These are phyloP conservation scores for Drymonia ruficornis DNA, from an alignment of 2,888 invertebrate genomes.

Conservation along the genomic window DNA sequence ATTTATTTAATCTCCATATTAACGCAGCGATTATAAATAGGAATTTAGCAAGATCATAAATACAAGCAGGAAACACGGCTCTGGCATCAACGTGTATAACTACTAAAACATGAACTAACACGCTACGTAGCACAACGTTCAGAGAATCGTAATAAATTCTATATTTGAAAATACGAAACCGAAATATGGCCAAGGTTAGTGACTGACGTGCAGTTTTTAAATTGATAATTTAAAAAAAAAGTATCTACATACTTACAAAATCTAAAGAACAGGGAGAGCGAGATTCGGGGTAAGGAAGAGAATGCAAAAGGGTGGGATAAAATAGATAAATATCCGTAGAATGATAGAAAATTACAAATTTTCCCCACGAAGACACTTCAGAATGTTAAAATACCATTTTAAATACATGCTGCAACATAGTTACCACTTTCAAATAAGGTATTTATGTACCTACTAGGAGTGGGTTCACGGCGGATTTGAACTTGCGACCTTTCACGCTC, in stretches of 20 bases:
- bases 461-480: neutral
- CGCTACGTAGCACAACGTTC: neutral
- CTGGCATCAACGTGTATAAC: neutral
- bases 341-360: neutral
- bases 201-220: too few species aligned
- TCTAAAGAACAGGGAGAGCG: too few species aligned
- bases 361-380: neutral
- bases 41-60: neutral
- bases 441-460: neutral
- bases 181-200: neutral
- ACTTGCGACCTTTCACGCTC: slow-evolving; percentile 1
- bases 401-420: neutral
- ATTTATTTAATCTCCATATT: too few species aligned
- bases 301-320: too few species aligned
- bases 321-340: too few species aligned
- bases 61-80: neutral
- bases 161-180: neutral
- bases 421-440: neutral
- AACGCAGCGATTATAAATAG: too few species aligned
- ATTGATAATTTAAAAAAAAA: too few species aligned
- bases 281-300: too few species aligned
- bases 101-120: neutral
- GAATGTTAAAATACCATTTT: neutral
- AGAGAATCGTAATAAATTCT: neutral
- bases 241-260: too few species aligned